These are phyloP conservation scores for Piaya cayana DNA, from an alignment of 2,113 vertebrate species.

Conservation along the genomic window DNA sequence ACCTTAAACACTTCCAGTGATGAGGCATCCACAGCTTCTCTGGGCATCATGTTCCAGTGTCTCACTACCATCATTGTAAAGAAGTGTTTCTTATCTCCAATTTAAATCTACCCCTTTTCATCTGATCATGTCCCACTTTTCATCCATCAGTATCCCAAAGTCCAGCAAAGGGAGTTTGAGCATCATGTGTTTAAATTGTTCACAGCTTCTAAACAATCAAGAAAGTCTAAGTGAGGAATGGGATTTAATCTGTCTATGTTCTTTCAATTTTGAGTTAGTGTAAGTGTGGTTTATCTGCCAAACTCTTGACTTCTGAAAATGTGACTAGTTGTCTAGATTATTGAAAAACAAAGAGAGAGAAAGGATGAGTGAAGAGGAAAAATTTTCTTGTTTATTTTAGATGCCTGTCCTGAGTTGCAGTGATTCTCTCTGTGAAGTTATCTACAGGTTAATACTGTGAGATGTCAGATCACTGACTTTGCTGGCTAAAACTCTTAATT, in stretches of 20 bases:
- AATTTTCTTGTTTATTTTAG: neutral
- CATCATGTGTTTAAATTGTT: neutral
- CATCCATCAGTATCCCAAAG: neutral
- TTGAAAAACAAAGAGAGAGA: neutral
- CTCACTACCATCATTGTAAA: neutral
- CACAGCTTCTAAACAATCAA: neutral
- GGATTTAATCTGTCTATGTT: neutral
- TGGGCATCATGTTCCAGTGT: neutral
- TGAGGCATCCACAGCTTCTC: neutral
- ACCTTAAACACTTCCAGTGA: neutral
- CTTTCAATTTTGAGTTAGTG: neutral
- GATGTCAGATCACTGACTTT: neutral
- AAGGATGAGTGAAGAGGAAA: rapidly evolving
- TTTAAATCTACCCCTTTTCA: neutral
- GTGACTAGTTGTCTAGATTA: neutral
- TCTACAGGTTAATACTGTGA: neutral
- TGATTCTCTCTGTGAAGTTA: neutral
- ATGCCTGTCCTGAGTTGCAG: neutral
- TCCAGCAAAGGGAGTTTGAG: neutral
- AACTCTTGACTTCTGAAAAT: neutral
- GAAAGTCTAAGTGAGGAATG: neutral
- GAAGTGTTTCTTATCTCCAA: neutral
- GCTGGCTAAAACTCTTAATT: neutral
- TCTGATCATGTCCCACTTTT: neutral
- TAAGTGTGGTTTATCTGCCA: neutral